These are phyloP conservation scores for Oxygymnocypris stewartii DNA, from an alignment of 2,113 vertebrate species.

Conservation along the genomic window DNA sequence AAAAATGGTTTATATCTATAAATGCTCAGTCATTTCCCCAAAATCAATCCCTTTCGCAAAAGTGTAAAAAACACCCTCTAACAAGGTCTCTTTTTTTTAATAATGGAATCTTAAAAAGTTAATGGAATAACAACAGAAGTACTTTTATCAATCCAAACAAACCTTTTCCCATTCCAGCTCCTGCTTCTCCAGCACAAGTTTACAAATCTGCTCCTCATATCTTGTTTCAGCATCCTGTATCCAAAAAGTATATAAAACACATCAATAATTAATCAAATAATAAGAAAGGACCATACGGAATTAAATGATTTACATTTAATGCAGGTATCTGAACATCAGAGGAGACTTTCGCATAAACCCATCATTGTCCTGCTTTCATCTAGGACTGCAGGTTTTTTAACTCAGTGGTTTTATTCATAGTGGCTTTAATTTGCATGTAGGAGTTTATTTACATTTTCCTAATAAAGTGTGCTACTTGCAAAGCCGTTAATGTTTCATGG, in stretches of 20 bases:
- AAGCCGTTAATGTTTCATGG: conserved; percentile 64
- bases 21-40: not conserved
- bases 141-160: conserved; percentile 57
- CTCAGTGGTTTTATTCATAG: conserved; percentile 74
- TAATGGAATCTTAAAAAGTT: not conserved
- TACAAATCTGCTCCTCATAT: conserved; percentile 86
- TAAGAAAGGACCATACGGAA: not conserved
- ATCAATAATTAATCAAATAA: conserved; percentile 30
- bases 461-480: conserved; percentile 75
- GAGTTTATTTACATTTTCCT: conserved; percentile 76
- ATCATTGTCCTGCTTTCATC: conserved; percentile 63
- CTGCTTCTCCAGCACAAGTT: conserved; percentile 87
- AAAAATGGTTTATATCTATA: not conserved
- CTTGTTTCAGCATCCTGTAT: conserved; percentile 82
- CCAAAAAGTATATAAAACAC: conserved; percentile 12
- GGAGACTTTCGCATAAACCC: conserved; percentile 74
- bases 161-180: conserved; percentile 94
- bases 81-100: not conserved
- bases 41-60: not conserved
- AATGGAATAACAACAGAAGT: not conserved
- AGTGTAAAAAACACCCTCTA: not conserved
- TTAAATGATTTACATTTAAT: conserved; percentile 26
- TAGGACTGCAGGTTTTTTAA: conserved; percentile 75
- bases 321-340: conserved; percentile 65
- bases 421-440: conserved; percentile 77